phyloP scores from a whole-genome alignment of 2,888 invertebrate species.

The Phytoseiulus persimilis region DNA sequence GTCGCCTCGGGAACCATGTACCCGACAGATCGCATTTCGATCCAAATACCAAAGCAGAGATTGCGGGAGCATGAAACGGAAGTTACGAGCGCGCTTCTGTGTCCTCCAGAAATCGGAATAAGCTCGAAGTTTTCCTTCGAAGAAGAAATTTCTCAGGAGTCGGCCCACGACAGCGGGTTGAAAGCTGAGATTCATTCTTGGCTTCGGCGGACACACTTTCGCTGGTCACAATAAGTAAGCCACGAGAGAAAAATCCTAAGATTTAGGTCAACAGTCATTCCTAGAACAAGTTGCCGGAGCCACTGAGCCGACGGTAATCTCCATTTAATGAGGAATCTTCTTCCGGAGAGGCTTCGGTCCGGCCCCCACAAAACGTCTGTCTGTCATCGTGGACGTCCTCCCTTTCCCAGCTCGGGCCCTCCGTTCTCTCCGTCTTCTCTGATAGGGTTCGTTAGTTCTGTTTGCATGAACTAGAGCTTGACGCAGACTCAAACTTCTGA shows the following conservation, averaged over 20 bases:
- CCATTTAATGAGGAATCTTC: background rate
- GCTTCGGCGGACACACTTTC: background rate
- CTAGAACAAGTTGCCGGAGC: background rate
- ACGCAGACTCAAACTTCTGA: background rate
- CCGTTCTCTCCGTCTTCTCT: background rate
- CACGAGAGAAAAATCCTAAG: background rate
- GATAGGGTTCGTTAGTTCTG: background rate
- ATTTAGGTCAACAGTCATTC: background rate
- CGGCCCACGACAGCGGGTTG: background rate
- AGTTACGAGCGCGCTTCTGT: no score
- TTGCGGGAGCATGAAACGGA: no score
- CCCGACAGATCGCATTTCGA: no score
- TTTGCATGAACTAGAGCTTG: background rate
- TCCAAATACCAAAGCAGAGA: no score
- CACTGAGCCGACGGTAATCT: background rate
- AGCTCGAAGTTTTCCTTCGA: no score
- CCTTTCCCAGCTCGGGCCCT: no score
- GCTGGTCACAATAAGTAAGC: background rate
- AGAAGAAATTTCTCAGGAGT: background rate
- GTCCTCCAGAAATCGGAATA: no score
- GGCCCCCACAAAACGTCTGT: background rate
- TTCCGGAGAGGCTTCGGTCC: background rate
- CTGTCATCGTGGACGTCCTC: background rate
- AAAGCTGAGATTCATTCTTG: background rate
- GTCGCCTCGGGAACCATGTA: no score